These are phyloP conservation scores for Agonopterix subpropinquella DNA, from an alignment of 2,888 invertebrate species.

Conservation along the genomic window DNA sequence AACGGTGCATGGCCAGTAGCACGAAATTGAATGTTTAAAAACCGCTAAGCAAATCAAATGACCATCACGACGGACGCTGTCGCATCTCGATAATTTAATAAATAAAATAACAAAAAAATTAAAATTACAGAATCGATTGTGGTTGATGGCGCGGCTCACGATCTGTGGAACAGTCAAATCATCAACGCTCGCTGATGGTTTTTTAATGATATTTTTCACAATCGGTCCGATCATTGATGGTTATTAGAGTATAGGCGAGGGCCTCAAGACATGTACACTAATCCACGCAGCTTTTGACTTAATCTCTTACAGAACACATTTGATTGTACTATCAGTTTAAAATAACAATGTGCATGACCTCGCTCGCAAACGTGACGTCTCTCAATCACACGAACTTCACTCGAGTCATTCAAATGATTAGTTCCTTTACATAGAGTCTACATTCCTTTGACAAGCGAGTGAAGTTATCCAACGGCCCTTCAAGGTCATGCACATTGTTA, in stretches of 20 bases:
- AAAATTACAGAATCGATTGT: conserved; percentile 68
- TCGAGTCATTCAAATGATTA: too few species aligned
- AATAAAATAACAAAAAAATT: conserved; percentile 34
- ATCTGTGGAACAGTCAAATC: conserved; percentile 64
- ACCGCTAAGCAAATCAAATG: conserved; percentile 29
- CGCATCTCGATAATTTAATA: conserved; percentile 64
- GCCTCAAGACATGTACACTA: conserved; percentile 53
- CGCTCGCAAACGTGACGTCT: too few species aligned
- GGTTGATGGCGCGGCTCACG: conserved; percentile 62
- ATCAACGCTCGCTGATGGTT: conserved; percentile 71
- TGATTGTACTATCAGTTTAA: too few species aligned
- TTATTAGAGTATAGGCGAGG: conserved; percentile 67
- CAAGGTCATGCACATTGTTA: too few species aligned
- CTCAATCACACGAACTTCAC: too few species aligned
- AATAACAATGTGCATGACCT: too few species aligned
- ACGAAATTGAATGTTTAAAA: conserved; percentile 23
- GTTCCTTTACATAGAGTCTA: too few species aligned
- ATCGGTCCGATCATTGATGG: conserved; percentile 72
- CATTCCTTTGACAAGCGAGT: too few species aligned
- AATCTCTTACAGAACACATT: too few species aligned
- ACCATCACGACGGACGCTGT: conserved; percentile 23
- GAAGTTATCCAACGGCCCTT: too few species aligned
- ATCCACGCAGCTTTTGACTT: conserved; percentile 6
- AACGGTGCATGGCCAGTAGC: conserved; percentile 16
- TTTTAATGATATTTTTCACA: conserved; percentile 78